Percentiles rank a stretch among this genome's conserved stretches.
Conservation (phyloP, 2,113 vertebrate genomes). For the Macroglossus sobrinus region DNA sequence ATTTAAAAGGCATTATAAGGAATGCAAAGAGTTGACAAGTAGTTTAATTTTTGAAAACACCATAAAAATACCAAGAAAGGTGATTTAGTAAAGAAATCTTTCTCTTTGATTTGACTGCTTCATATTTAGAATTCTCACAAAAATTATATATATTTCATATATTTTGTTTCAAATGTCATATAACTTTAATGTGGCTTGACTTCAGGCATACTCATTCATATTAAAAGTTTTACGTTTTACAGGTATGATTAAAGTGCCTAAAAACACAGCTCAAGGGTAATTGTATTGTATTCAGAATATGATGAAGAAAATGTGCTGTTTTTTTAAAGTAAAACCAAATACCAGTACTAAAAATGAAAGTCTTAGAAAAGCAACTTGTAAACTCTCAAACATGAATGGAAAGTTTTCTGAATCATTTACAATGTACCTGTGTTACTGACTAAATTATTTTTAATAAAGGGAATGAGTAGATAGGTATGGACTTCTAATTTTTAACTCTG, state of each 20-base stretch:
- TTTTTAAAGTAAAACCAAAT: conserved; percentile 38
- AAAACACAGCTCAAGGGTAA: neutral
- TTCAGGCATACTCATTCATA: neutral
- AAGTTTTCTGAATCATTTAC: conserved; percentile 74
- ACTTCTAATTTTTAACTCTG: conserved; percentile 73
- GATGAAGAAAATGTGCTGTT: conserved; percentile 66
- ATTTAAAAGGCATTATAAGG: conserved; percentile 63
- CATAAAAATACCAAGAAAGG: conserved; percentile 58
- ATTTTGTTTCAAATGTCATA: neutral
- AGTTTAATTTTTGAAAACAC: conserved; percentile 64
- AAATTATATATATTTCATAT: neutral
- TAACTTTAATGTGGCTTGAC: neutral
- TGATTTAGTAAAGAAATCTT: neutral
- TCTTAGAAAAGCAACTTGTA: conserved; percentile 70
- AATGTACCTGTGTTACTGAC: conserved; percentile 54
- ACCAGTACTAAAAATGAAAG: conserved; percentile 32
- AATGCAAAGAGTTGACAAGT: conserved; percentile 51
- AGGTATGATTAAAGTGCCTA: neutral
- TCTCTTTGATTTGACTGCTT: neutral
- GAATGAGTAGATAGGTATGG: conserved; percentile 58
- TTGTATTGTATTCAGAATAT: neutral
- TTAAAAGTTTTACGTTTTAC: neutral
- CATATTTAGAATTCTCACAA: neutral
- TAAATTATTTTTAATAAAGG: conserved; percentile 66
- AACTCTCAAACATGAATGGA: conserved; percentile 69